phyloP scores from a whole-genome alignment of 2,113 vertebrate genomes.

The Neolamprologus sp. region DNA sequence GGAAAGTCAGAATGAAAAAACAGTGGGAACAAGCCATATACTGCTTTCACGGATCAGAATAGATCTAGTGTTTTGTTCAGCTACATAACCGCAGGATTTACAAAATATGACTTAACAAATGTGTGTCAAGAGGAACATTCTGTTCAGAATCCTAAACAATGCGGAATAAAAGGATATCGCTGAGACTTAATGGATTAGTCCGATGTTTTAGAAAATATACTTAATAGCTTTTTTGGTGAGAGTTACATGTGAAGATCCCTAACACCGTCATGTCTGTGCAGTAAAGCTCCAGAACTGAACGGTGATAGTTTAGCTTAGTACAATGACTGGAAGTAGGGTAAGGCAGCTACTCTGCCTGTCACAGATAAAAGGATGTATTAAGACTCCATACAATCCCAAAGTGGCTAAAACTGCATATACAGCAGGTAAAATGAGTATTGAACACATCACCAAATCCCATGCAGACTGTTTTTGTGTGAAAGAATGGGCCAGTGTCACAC shows the following conservation, averaged over 20 bases:
- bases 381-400: not conserved
- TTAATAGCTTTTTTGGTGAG: not conserved
- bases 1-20: not conserved
- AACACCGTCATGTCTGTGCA: not conserved
- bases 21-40: not conserved
- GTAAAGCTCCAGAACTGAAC: not conserved
- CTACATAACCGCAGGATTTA: not conserved
- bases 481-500: not conserved
- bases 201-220: not conserved
- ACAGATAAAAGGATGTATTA: not conserved
- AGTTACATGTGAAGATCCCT: not conserved
- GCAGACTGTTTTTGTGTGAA: not conserved
- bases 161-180: not conserved
- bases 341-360: not conserved
- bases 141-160: not conserved
- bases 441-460: not conserved
- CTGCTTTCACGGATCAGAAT: not conserved
- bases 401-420: not conserved
- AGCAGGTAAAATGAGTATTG: not conserved
- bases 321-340: not conserved
- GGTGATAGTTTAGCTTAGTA: not conserved
- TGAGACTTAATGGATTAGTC: not conserved
- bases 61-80: not conserved
- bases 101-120: not conserved
- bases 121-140: not conserved